Conservation (phyloP, 2,113 vertebrate species). For the Calypte anna region DNA sequence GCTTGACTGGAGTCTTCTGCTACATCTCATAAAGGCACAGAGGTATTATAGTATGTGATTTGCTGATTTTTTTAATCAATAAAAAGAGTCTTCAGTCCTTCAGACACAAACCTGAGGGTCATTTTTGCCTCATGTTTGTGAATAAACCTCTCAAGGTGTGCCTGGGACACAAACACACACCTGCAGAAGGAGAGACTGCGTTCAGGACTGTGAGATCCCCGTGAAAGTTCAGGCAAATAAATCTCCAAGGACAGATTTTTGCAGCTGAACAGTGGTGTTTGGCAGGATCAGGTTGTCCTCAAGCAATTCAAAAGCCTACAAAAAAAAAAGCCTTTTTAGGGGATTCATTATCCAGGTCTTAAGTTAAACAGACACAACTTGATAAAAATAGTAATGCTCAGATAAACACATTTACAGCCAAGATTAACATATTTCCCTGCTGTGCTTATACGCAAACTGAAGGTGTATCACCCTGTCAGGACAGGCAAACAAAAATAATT, state of each 20-base stretch:
- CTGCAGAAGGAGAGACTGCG: background rate
- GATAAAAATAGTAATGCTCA: background rate
- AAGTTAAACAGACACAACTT: background rate
- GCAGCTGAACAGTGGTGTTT: background rate
- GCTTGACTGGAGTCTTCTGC: background rate
- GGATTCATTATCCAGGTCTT: background rate
- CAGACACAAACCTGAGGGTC: background rate
- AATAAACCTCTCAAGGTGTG: background rate
- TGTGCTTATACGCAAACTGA: background rate
- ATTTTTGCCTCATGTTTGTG: background rate
- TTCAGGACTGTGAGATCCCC: background rate
- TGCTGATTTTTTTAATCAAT: background rate
- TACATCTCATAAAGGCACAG: background rate
- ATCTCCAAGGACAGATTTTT: background rate
- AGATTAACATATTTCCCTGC: background rate
- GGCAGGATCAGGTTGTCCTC: background rate
- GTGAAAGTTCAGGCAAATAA: background rate
- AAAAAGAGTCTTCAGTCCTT: background rate
- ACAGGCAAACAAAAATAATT: background rate
- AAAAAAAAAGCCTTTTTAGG: background rate
- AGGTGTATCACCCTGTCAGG: background rate
- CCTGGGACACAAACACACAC: background rate
- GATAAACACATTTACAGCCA: background rate
- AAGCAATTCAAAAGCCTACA: background rate
- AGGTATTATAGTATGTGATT: background rate